phyloP scores from a whole-genome alignment of 2,113 vertebrate genomes.

The Romanogobio albipinnatus region DNA sequence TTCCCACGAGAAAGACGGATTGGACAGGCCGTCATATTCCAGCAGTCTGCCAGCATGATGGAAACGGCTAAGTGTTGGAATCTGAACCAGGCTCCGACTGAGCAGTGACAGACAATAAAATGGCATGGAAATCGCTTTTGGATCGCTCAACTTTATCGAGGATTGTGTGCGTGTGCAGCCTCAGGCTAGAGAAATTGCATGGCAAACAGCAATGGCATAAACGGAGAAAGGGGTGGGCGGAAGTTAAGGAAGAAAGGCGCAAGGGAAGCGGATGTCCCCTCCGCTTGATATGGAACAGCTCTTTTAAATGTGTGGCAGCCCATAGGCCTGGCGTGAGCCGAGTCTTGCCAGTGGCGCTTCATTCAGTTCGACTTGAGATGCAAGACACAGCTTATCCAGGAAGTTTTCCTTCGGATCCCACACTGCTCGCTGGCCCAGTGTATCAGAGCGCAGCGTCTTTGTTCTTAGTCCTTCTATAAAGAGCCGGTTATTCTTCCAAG shows the following conservation, averaged over 20 bases:
- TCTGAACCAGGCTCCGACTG: slow-evolving; percentile 55
- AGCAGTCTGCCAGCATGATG: slow-evolving; percentile 57
- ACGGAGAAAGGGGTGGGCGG: slow-evolving; percentile 44
- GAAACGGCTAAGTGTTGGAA: slow-evolving; percentile 61
- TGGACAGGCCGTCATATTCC: slow-evolving; percentile 60
- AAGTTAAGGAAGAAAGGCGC: background rate
- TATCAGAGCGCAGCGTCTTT: slow-evolving; percentile 66
- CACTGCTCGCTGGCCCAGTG: slow-evolving; percentile 67
- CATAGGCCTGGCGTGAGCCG: slow-evolving; percentile 47
- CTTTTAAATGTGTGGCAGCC: slow-evolving; percentile 59
- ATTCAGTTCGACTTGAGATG: slow-evolving; percentile 72
- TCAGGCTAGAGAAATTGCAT: slow-evolving; percentile 64
- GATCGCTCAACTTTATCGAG: slow-evolving; percentile 65
- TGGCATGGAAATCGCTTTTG: slow-evolving; percentile 69
- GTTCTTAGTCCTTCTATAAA: slow-evolving; percentile 51
- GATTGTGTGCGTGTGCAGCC: slow-evolving; percentile 33
- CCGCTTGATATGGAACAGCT: slow-evolving; percentile 54
- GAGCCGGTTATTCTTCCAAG: slow-evolving; percentile 15
- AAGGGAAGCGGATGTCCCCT: slow-evolving; percentile 58
- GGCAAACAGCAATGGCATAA: slow-evolving; percentile 54
- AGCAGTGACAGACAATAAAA: slow-evolving; percentile 65
- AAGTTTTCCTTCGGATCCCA: slow-evolving; percentile 71
- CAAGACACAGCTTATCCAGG: slow-evolving; percentile 72
- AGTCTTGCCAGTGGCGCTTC: slow-evolving; percentile 53
- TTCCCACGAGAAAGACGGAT: slow-evolving; percentile 15